Base-by-base conservation (phyloP, 1,140 invertebrate genomes). In the Drosophila teissieri region DNA sequence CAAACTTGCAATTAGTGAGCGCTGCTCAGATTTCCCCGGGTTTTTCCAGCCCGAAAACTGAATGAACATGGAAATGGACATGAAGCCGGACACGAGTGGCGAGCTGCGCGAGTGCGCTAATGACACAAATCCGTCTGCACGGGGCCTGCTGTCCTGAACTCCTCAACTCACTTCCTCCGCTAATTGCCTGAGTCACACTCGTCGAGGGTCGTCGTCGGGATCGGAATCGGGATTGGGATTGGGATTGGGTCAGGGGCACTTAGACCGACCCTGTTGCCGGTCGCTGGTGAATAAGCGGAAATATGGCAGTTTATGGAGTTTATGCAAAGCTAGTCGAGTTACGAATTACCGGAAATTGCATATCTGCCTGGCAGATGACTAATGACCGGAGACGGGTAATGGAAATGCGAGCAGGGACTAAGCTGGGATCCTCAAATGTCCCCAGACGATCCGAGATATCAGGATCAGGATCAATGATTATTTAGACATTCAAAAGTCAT, bases 71-170 rank as follows among this genome's bases (percentile, higher is more conserved):
- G 51, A 56, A 76, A 56, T 51, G 73, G 51, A 56, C 44, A 58
- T 31, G 53, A 51, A 56, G 53, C 31, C 42, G 55, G 56, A 58
- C 42, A 36, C 17, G 42, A 54, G 31, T 42, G 37, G 12, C 36
- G 55, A 36, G 44, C 36, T 45, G 51, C 69, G 57, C 48, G 58
- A 40, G 17, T 8, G 8, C 60, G 72, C 80, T 89, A 89, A 84
- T 84, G 77, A 75, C 85, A 80, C 64, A 89, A 89, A 88, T 89
- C 84, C 80, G 84, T 89, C 84, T 88, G 78, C 67, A 58, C 37
- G 34, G 46, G 48, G 31, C 44, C 44, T 46, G 44, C 19, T 31
- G 1, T 49, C 52, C 37, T 37, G 24, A 48, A 37, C 34, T 58
- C 56, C 55, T 46, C 19, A 31, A 51, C 58, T 64, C 36, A 45